phyloP scores from a whole-genome alignment of 37 sponge, comb jelly and placozoan genomes.

The Mnemiopsis leidyi region DNA sequence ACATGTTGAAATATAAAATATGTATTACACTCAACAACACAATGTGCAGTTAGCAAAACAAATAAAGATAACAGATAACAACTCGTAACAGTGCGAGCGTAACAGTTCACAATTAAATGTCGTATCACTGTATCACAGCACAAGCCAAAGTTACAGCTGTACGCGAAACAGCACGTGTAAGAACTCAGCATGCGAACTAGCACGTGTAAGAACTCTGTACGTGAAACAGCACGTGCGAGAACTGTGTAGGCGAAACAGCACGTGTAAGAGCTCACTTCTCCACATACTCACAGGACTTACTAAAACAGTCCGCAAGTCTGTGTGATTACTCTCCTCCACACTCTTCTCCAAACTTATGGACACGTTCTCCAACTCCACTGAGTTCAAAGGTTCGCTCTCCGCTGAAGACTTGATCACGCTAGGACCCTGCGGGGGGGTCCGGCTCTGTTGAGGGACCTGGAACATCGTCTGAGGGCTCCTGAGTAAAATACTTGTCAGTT shows the following conservation, averaged over 20 bases:
- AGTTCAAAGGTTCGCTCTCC: not conserved
- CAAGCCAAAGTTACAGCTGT: not conserved
- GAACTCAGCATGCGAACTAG: not conserved
- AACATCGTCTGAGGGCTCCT: not conserved
- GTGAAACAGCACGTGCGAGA: not conserved
- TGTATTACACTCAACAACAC: too few relatives aligned
- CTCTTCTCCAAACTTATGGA: conserved; percentile 27
- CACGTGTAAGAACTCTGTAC: not conserved
- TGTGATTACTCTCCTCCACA: not conserved
- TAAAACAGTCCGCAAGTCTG: conserved; percentile 59
- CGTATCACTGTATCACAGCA: too few relatives aligned
- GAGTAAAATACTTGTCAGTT: not conserved
- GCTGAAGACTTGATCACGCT: not conserved
- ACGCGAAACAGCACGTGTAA: not conserved
- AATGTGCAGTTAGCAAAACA: too few relatives aligned
- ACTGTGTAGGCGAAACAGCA: not conserved
- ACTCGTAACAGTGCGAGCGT: too few relatives aligned
- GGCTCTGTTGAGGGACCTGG: not conserved
- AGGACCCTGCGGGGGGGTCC: not conserved
- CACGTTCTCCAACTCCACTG: not conserved
- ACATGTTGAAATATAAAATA: too few relatives aligned
- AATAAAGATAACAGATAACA: too few relatives aligned
- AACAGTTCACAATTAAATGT: not conserved
- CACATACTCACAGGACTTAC: conserved; percentile 67
- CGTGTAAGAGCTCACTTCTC: not conserved